Evolutionary conservation across 2,888 invertebrate genomes (phyloP).

Genomic region (Heterodera filipjevi): DNA sequence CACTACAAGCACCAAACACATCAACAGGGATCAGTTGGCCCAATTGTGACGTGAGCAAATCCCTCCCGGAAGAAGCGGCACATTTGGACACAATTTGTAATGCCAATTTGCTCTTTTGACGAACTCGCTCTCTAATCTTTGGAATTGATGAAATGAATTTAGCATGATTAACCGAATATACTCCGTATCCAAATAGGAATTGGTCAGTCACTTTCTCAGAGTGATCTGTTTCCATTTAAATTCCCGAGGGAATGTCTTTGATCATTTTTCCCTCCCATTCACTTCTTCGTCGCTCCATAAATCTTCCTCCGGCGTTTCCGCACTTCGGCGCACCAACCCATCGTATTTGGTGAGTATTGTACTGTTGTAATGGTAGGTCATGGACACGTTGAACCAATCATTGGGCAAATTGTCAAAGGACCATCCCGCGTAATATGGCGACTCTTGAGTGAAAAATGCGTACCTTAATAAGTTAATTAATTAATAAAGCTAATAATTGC

Average conservation of each 20-base stretch:
- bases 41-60: constrained; percentile 4
- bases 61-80: constrained; percentile 1
- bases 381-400: not conserved
- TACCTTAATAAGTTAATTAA: not conserved
- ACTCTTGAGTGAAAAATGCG: not conserved
- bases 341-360: not conserved
- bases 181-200: too few species aligned
- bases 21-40: not conserved
- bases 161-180: too few species aligned
- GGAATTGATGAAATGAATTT: too few species aligned
- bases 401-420: not conserved
- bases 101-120: constrained; percentile 15
- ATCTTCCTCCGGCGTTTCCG: not conserved
- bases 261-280: not conserved
- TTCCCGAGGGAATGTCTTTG: too few species aligned
- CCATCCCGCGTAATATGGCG: not conserved
- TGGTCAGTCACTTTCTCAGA: too few species aligned
- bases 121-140: not conserved
- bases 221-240: too few species aligned
- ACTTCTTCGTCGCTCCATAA: not conserved
- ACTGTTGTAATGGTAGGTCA: not conserved
- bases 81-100: constrained; percentile 14
- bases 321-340: not conserved
- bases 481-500: not conserved
- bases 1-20: constrained; percentile 13